These are phyloP conservation scores for Nannobrachium achirus DNA, from an alignment of 2,113 vertebrate genomes.

Conservation along the genomic window DNA sequence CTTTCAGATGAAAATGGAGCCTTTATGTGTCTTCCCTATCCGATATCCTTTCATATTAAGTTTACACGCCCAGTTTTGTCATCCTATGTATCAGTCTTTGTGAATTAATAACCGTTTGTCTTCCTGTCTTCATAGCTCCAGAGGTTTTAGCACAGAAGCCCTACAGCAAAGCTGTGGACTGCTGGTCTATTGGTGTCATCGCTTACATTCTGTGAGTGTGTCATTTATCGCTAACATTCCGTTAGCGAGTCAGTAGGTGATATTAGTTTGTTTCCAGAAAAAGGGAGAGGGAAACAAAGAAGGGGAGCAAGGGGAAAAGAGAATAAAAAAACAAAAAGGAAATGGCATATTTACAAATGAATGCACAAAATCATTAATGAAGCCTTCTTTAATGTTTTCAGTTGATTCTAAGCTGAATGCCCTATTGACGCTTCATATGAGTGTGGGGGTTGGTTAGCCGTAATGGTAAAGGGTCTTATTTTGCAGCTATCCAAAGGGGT, in stretches of 20 bases:
- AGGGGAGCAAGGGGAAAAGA: too few species aligned
- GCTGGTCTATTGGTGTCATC: constrained; percentile 83
- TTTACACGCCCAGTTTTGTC: neutral
- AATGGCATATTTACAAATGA: too few species aligned
- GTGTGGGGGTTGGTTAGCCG: neutral
- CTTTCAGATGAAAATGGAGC: constrained; percentile 4
- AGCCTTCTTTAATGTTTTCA: too few species aligned
- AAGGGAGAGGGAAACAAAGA: too few species aligned
- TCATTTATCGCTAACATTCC: neutral
- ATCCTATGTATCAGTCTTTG: neutral
- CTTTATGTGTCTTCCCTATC: constrained; percentile 21
- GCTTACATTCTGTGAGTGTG: constrained; percentile 77
- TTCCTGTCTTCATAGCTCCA: constrained; percentile 66
- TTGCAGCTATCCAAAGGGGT: constrained; percentile 12
- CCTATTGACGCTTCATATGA: neutral
- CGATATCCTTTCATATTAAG: neutral
- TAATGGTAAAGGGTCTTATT: constrained; percentile 3
- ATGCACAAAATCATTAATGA: too few species aligned
- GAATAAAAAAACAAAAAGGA: too few species aligned
- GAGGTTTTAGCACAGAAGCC: constrained; percentile 82
- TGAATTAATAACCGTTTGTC: constrained; percentile 2
- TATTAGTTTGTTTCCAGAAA: too few species aligned
- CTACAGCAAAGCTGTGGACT: constrained; percentile 83
- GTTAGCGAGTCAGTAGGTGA: too few species aligned
- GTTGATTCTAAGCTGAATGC: neutral